Evolutionary conservation across 2,888 invertebrate genomes (phyloP), one percentile per base, ranked within the genome.

Genomic region (Frankliniella intonsa): DNA sequence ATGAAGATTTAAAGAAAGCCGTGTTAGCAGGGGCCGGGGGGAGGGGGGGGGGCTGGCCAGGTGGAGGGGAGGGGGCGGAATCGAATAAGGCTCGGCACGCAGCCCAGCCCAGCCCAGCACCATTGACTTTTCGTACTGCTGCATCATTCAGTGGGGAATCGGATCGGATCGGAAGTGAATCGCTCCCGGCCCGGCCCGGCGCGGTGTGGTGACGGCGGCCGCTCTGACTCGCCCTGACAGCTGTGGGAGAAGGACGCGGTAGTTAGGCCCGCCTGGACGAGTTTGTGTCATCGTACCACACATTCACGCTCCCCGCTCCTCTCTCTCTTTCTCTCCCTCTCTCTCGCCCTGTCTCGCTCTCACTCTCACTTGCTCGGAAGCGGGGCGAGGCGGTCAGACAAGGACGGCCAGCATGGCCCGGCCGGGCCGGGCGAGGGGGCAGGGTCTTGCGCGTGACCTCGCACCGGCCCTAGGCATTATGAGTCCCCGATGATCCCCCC

Each of bases 371-470:
- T 7, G 1, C 55, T 55, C 55, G 55, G 14, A 14, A 27, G 55
- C 79, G 82, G 87, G 38, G 38, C 38, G 38, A 38, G 38, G 38
- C 38, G 38, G 38, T 5, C 38, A 5, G 5, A 38, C 38, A 38
- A 38, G 38, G 38, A 38, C 38, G 38, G 38, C 38, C 38, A 38
- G 38, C 38, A 38, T 5, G 38, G 3, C 38, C 38, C n/a, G n/a
- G n/a, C n/a, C n/a, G n/a, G n/a, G n/a, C n/a, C n/a, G n/a, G n/a
- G n/a, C n/a, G n/a, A n/a, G n/a, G n/a, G n/a, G n/a, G n/a, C n/a
- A n/a, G 38, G 38, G 38, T 38, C 17, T 5, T 19, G 55, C 17
- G 55, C 55, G 55, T 55, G 55, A 55, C 55, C 17, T 12, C 55
- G 55, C 55, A 55, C 55, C 14, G 55, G 55, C 55, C 55, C 17